Percentiles rank a stretch among this genome's conserved stretches.
Conservation (phyloP, 2,797 vertebrate species). For the Syngnathus rostellatus region DNA sequence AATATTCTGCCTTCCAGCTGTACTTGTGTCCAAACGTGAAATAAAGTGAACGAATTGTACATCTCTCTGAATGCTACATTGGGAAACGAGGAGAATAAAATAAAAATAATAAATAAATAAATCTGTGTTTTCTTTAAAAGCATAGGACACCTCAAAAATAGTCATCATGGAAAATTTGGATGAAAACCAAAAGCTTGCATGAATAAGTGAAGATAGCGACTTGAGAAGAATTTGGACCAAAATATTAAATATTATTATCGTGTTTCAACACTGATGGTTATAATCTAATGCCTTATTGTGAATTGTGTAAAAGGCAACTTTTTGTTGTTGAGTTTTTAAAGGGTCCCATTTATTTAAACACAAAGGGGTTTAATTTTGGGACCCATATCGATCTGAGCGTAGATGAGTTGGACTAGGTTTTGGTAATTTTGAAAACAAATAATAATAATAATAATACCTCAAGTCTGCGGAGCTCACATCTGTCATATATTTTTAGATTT, state of each 20-base stretch:
- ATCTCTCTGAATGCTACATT: neutral
- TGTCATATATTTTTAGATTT: neutral
- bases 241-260: neutral
- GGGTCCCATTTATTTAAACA: too few relatives aligned
- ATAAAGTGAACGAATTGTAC: neutral
- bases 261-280: neutral
- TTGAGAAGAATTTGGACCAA: neutral
- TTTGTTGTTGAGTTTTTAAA: neutral
- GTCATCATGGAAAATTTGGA: neutral
- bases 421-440: too few relatives aligned
- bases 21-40: conserved; percentile 7
- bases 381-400: too few relatives aligned
- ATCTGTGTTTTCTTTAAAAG: neutral
- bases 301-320: neutral
- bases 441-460: too few relatives aligned
- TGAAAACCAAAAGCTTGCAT: too few relatives aligned
- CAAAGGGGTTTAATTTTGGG: too few relatives aligned
- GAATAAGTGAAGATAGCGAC: neutral
- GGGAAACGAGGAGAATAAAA: neutral
- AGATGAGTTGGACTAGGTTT: too few relatives aligned
- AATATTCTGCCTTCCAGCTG: neutral
- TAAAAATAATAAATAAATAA: neutral
- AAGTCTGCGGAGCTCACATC: too few relatives aligned
- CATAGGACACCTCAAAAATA: neutral
- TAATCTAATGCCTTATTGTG: neutral